phyloP scores from a whole-genome alignment of 2,113 vertebrate species.

The Lamprotornis superbus region DNA sequence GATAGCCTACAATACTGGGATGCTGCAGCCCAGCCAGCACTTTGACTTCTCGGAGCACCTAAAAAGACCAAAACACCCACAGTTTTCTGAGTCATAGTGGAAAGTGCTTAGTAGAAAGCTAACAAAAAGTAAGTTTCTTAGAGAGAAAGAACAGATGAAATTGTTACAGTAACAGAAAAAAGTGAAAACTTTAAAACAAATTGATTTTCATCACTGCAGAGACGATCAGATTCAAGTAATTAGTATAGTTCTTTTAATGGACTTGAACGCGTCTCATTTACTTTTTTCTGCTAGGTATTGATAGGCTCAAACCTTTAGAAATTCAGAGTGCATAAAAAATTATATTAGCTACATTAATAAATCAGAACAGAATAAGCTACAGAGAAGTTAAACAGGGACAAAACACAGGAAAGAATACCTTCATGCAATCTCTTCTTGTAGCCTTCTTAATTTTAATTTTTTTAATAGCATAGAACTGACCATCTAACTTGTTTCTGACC shows the following conservation, averaged over 20 bases:
- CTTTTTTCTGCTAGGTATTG: not conserved
- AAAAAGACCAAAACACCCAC: not conserved
- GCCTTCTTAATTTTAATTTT: slow-evolving; percentile 94
- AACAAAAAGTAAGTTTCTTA: not conserved
- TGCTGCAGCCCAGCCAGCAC: slow-evolving; percentile 93
- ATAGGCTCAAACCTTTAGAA: not conserved
- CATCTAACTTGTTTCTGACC: slow-evolving; percentile 96
- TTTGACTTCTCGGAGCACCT: slow-evolving; percentile 96
- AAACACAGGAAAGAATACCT: slow-evolving; percentile 74
- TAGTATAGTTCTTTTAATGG: not conserved
- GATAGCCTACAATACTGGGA: slow-evolving; percentile 90
- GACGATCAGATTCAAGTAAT: not conserved
- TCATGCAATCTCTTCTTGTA: slow-evolving; percentile 90
- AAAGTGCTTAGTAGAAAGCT: not conserved
- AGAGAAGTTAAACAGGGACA: not conserved
- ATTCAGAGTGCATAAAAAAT: not conserved
- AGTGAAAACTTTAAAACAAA: not conserved
- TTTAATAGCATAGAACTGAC: slow-evolving; percentile 93
- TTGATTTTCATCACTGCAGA: not conserved
- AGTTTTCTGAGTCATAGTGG: too few relatives aligned
- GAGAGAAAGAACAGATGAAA: not conserved
- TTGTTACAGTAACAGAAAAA: not conserved
- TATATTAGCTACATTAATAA: not conserved
- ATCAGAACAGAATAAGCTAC: not conserved
- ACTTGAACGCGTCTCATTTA: not conserved